Conservation (phyloP, 2,888 invertebrate genomes). For the Meghimatium bilineatum region DNA sequence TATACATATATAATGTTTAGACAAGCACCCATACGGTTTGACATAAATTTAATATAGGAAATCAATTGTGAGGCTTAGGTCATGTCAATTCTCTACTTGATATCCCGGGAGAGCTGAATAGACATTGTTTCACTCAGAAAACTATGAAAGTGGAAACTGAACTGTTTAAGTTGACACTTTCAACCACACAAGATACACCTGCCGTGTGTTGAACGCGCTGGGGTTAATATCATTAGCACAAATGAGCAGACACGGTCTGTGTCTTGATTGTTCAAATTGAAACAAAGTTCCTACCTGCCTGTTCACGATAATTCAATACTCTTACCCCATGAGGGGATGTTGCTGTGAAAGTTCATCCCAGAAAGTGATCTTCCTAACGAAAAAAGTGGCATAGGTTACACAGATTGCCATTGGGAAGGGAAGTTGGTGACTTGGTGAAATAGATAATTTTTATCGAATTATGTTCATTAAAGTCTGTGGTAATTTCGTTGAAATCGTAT, state of each 20-base stretch:
- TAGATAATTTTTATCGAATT: background rate
- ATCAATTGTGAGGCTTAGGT: background rate
- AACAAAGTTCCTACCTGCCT: constrained; percentile 33
- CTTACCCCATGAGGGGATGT: constrained; percentile 22
- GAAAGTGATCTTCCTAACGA: constrained; percentile 14
- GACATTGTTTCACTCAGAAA: background rate
- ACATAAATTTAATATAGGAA: too few species aligned
- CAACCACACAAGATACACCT: constrained; percentile 16
- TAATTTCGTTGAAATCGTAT: background rate
- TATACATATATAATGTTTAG: too few species aligned
- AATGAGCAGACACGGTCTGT: constrained; percentile 40
- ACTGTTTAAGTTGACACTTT: constrained; percentile 30
- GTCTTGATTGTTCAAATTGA: constrained; percentile 29
- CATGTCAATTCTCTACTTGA: background rate
- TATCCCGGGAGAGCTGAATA: background rate
- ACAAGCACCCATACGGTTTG: too few species aligned
- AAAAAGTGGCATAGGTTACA: constrained; percentile 22
- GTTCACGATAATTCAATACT: constrained; percentile 33
- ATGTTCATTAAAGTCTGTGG: background rate
- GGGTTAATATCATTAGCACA: constrained; percentile 44
- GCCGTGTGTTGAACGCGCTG: background rate
- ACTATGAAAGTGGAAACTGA: background rate
- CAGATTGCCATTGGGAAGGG: constrained; percentile 20
- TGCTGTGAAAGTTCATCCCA: background rate
- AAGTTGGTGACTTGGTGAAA: background rate